A percentile compares a stretch with the other conserved stretches of the same genome.
Conservation (phyloP, 1,140 invertebrate genomes). For the Musca domestica region DNA sequence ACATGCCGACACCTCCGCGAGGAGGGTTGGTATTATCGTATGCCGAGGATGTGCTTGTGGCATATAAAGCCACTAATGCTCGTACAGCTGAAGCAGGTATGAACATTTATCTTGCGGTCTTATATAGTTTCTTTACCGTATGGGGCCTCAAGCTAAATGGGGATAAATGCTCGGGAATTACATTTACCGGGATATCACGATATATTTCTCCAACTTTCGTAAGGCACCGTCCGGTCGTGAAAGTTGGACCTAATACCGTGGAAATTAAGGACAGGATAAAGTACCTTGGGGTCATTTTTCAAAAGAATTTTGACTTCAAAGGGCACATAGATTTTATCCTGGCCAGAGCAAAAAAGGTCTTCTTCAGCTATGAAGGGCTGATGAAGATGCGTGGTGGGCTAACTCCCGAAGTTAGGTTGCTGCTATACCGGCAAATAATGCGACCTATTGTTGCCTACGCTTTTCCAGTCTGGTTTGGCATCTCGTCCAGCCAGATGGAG, state of each 20-base stretch:
- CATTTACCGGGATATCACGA: too few species aligned
- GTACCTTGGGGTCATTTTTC: background rate
- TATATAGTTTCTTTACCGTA: background rate
- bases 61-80: background rate
- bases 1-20: background rate
- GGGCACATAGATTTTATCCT: background rate
- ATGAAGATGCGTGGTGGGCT: background rate
- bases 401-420: background rate
- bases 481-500: background rate
- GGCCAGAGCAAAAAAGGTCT: background rate
- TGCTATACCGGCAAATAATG: background rate
- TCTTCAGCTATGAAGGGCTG: background rate
- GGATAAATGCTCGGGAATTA: background rate
- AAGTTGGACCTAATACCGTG: background rate
- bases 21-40: background rate
- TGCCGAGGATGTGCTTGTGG: background rate
- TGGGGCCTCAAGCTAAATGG: background rate
- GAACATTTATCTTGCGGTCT: background rate
- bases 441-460: background rate
- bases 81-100: background rate
- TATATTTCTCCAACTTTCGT: background rate
- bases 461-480: constrained; percentile 3
- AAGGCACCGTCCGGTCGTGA: background rate
- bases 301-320: background rate
- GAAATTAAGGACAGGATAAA: background rate